Base-by-base conservation (phyloP, 2,113 vertebrate genomes). In the Sylvietta virens region DNA sequence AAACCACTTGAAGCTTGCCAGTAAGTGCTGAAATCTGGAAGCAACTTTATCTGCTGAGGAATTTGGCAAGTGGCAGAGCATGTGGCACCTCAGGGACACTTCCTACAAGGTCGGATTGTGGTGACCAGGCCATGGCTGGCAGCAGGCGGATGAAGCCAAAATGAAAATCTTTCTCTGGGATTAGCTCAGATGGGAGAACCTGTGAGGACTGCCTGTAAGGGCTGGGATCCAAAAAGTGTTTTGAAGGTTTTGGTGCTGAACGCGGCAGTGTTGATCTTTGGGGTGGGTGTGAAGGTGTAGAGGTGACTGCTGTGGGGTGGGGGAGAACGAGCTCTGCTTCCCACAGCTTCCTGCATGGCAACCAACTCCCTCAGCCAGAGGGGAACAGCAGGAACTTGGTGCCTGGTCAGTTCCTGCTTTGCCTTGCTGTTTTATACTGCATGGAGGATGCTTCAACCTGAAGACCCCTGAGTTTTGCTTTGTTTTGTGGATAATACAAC, bases 71-170 rank as follows among this genome's bases (percentile, higher is more conserved):
- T 26, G 31, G 42, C 10, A 71, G 35, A 39, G 21, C 35, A 10
- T 15, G 77, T 84, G 84, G 30, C 67, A 58, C 35, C 60, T 53
- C 33, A 7, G 61, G 82, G 85, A 64, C 7, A 0, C 37, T 83
- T 69, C 44, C 54, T 47, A 51, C 30, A 26, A 33, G 79, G 73
- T 72, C 57, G 53, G 65, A 7, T 3, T 47, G 81, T 39, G 69
- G 81, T 60, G 61, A 64, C 31, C 10, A 5, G 44, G 9, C 47
- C 0, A 4, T 30, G 53, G 19, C 57, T 86, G 79, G 39, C 7
- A 0, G 39, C 60, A 24, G 56, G 18, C 0, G 0, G 47, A 37
- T 39, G 26, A 30, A 80, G 31, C 30, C 76, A 56, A 45, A 58
- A 18, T 20, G 67, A 78, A 87, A 79, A 23, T 13, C 37, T 42